Base-by-base conservation (phyloP, 2,888 invertebrate genomes). In the Thalpophila matura region DNA sequence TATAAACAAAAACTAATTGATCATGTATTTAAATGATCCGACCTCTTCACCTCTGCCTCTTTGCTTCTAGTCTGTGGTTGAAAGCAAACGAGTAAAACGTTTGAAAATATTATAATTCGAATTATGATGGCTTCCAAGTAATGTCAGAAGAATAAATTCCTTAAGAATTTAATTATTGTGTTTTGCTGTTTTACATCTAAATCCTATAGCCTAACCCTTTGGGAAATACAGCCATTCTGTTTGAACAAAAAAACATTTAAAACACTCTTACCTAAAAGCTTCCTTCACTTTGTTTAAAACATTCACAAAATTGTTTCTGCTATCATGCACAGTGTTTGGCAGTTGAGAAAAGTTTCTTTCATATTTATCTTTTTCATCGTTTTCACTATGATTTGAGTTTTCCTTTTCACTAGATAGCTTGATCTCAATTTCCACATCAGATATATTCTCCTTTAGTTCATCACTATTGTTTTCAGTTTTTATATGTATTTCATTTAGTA, bases 241-340 rank as follows among this genome's bases (percentile, higher is more conserved):
- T 40, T 4, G 6, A n/a, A 18, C 14, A 14, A 24, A 42, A 24
- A 29, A 35, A 18, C 0, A 7, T 4, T 33, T 27, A 4, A 18
- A 60, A 9, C 4, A 26, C 16, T 14, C 90, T 91, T 82, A 95
- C 95, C 91, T 89, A 42, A 92, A 87, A 27, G 89, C 86, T 77
- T 94, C 92, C 60, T 95, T 95, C 4, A 91, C 93, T 85, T 95
- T 95, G 64, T 91, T 94, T 1, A 95, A 82, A 10, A 92, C 89
- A 89, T 93, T 92, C 10, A 89, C 83, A 86, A 94, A 93, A 79
- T 94, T 93, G 67, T 81, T 91, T 76, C 94, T 88, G 62, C 90
- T 92, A 51, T 92, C 89, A 71, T 90, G 87, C 1, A 92, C 89
- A 56, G 86, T 78, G 63, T 85, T 90, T 26, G 89, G 83, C 37